These are phyloP conservation scores for Lamellibrachia luymesi DNA, from an alignment of 1,140 invertebrate genomes.

Conservation along the genomic window DNA sequence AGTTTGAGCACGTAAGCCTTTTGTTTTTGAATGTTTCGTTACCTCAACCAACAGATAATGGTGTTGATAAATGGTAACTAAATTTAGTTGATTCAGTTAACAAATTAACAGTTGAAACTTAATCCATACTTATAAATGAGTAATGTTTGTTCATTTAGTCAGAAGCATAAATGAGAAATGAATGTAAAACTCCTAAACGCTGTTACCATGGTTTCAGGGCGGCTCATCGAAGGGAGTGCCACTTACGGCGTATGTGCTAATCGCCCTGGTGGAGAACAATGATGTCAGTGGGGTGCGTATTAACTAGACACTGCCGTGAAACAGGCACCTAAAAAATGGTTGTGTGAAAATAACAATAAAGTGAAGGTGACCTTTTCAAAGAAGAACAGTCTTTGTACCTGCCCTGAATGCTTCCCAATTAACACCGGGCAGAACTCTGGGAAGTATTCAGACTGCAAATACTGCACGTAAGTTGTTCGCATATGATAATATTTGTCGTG, in stretches of 20 bases:
- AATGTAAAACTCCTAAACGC: neutral
- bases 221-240: constrained; percentile 71
- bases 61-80: too few species aligned
- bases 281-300: constrained; percentile 27
- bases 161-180: neutral
- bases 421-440: too few species aligned
- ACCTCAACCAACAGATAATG: too few species aligned
- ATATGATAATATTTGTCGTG: neutral
- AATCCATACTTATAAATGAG: neutral
- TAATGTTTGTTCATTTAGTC: neutral
- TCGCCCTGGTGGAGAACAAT: constrained; percentile 75
- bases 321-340: too few species aligned
- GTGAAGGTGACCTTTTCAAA: too few species aligned
- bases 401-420: neutral
- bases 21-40: too few species aligned
- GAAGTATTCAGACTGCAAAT: neutral
- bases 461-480: neutral
- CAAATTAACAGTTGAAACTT: too few species aligned
- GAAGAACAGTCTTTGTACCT: neutral
- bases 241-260: constrained; percentile 79
- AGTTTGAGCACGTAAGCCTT: too few species aligned
- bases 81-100: too few species aligned
- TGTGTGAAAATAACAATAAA: too few species aligned
- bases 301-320: neutral
- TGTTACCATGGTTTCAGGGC: constrained; percentile 56